Base-by-base conservation (phyloP, 2,797 vertebrate species). In the Sciurus carolinensis region DNA sequence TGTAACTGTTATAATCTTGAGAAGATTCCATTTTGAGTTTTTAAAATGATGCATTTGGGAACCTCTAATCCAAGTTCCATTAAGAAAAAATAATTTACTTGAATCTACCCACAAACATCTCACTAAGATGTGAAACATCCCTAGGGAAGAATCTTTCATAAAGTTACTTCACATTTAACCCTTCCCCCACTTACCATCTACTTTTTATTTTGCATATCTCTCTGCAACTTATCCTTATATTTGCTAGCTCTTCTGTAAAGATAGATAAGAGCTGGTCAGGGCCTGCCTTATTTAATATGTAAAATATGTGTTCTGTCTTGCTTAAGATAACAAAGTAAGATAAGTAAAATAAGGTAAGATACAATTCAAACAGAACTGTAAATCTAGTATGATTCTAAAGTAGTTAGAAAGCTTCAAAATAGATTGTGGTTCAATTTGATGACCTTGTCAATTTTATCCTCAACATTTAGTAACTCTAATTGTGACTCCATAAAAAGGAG, bases 301-400 rank as follows among this genome's bases (percentile, higher is more conserved):
- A 92, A 75, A 93, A 79, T 83, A 84, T 79, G 26, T 89, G 84
- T n/a, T 72, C 71, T 72, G 30, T 62, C 67, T 96, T 94, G 42
- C 71, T 94, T 89, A 89, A 47, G 12, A 71, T 71, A n/a, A n/a
- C n/a, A 71, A 67, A 67, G 30, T 17, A 30, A 66, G 62, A 30
- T 59, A 59, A 24, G 57, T 57, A 57, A 57, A 11, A 57, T 66
- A 33, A 30, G 11, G 72, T 94, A 42, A 96, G 28, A 71, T 4
- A 93, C 42, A 71, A 77, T 94, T 96, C 90, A 71, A 94, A 91
- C 24, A 90, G 66, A 96, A 97, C 75, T 71, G 30, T 12, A 94
- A 94, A 24, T 4, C 36, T 26, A 79, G 75, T 96, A 69, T 92
- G 47, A 87, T 13, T 90, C 87, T 81, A 42, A 94, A 96, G 85